phyloP scores from a whole-genome alignment of 2,113 vertebrate genomes.

The Macaca nemestrina region DNA sequence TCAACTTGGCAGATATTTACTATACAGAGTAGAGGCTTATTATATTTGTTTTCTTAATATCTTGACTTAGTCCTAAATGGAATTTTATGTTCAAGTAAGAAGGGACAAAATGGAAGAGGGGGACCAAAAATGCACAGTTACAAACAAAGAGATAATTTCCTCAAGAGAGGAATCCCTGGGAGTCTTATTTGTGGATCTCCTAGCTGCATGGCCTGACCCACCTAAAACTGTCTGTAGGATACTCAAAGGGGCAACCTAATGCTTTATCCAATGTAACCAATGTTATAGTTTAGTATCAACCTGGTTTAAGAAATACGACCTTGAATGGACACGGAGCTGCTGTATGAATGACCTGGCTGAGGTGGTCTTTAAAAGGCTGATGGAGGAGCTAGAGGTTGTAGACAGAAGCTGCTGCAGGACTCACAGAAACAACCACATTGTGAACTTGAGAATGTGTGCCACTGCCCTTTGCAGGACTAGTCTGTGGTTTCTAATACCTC shows the following conservation, averaged over 20 bases:
- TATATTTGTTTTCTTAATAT: neutral
- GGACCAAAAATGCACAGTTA: neutral
- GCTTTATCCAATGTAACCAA: neutral
- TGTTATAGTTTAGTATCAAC: neutral
- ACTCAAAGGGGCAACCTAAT: neutral
- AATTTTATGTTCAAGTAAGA: neutral
- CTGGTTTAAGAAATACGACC: neutral
- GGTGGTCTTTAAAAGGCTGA: neutral
- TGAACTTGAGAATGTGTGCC: neutral
- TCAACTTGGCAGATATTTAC: neutral
- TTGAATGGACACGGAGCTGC: neutral
- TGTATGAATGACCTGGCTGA: neutral
- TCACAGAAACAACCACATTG: neutral
- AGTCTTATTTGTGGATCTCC: neutral
- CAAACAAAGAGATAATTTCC: neutral
- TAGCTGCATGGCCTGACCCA: fast-evolving
- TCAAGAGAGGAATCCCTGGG: neutral
- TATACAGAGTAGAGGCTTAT: neutral
- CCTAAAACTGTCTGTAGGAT: neutral
- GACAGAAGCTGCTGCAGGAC: neutral
- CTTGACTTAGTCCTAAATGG: neutral
- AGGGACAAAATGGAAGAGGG: neutral
- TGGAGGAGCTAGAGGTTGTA: neutral
- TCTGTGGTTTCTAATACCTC: neutral
- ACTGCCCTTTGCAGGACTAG: neutral